Evolutionary conservation across 2,888 invertebrate genomes (phyloP).

Genomic region (Drosophila bunnanda): DNA sequence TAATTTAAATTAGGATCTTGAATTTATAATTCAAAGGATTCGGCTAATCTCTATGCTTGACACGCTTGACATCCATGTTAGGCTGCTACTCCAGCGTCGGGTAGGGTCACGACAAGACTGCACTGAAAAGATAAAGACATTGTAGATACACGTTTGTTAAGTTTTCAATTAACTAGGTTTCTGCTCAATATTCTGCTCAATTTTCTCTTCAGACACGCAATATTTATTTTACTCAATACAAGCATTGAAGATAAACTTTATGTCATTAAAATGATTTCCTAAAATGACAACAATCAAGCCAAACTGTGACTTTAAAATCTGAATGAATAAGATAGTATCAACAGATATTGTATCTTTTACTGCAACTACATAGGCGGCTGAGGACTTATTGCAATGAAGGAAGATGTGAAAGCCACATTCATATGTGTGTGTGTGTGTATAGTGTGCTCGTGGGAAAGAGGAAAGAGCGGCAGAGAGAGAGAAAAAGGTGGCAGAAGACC

Average conservation of each 20-base stretch:
- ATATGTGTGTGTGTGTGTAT: conserved; percentile 2
- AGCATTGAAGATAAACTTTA: not conserved
- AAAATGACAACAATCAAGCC: not conserved
- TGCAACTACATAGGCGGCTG: not conserved
- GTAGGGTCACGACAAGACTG: conserved; percentile 23
- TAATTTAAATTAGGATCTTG: conserved; percentile 68
- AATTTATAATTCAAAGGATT: conserved; percentile 80
- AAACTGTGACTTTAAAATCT: not conserved
- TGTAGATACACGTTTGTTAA: not conserved
- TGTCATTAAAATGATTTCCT: not conserved
- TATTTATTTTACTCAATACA: not conserved
- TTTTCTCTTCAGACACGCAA: not conserved
- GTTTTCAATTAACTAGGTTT: too few relatives aligned
- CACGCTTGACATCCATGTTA: conserved; percentile 61
- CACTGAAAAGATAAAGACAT: conserved; percentile 6
- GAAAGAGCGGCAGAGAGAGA: conserved; percentile 1
- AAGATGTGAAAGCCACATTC: conserved; percentile 71
- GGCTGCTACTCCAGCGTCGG: conserved; percentile 22
- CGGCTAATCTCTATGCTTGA: conserved; percentile 57
- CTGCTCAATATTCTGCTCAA: too few relatives aligned
- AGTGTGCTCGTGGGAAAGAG: not conserved
- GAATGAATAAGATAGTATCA: not conserved
- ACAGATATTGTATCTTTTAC: not conserved
- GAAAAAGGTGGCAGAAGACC: conserved; percentile 1
- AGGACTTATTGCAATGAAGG: conserved; percentile 50